These are phyloP conservation scores for Pocillopora grandis DNA, from an alignment of 92 coral and sea anemone species.

Conservation along the genomic window DNA sequence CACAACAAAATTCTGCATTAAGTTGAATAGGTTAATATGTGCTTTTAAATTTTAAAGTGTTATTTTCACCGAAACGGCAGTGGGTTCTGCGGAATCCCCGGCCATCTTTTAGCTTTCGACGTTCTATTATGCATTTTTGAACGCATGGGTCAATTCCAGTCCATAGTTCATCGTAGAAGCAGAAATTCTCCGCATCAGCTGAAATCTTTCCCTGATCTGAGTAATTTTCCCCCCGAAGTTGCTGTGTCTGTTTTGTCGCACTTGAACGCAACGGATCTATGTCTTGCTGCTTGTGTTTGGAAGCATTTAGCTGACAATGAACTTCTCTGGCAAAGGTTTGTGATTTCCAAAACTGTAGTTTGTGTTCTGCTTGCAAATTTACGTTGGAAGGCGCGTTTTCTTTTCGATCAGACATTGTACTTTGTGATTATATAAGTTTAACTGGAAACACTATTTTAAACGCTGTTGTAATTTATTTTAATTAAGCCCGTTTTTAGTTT, in stretches of 20 bases:
- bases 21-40: conserved; percentile 8
- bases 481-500: neutral
- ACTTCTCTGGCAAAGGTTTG: conserved; percentile 94
- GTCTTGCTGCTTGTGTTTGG: conserved; percentile 99
- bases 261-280: conserved; percentile 95
- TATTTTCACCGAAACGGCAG: conserved; percentile 8
- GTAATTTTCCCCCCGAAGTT: conserved; percentile 88
- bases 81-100: conserved; percentile 33
- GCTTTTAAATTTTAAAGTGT: conserved; percentile 20
- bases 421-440: neutral
- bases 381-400: conserved; percentile 26
- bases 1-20: conserved; percentile 57
- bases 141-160: conserved; percentile 87
- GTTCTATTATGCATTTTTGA: conserved; percentile 57
- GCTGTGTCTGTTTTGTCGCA: conserved; percentile 92
- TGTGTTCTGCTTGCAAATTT: neutral
- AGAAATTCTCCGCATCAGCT: conserved; percentile 35
- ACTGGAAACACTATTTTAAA: neutral
- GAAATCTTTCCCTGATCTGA: conserved; percentile 91
- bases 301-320: conserved; percentile 88
- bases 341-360: neutral
- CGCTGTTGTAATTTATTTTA: neutral
- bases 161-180: conserved; percentile 66
- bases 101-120: neutral
- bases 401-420: neutral